Evolutionary conservation across 2,113 vertebrate species (phyloP), one percentile per base, ranked within the genome.

Genomic region (Pedionomus torquatus): DNA sequence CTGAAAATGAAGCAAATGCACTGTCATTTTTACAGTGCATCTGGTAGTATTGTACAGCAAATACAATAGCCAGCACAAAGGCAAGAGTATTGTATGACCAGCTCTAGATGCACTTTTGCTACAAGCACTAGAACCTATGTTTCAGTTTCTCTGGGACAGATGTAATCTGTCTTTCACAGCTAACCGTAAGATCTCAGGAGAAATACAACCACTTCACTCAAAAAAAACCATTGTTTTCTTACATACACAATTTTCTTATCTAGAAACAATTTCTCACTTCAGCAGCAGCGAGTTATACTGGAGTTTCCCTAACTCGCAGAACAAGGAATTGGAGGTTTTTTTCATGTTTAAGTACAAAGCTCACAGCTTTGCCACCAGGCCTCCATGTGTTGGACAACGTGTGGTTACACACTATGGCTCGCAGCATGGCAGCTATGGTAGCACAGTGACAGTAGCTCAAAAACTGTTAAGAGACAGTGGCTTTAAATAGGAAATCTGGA

Each of bases 361-460:
- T 41, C 20, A 15, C 39, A 75, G 61, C 31, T 61, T 44, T 54
- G 35, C 74, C 79, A 64, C 63, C 63, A 57, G 66, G 39, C 31
- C 41, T 48, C 20, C 51, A 39, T 0, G 18, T 41, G 63, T 30
- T 25, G 43, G 61, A 26, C 43, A 65, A 19, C 0, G 16, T 0
- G 0, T 6, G 33, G 48, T 0, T n/a, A 60, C 64, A 44, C 7
- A 39, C 11, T 41, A 10, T 0, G 14, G 43, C 68, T 92, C 63
- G 6, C 31, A 64, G 70, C 52, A 63, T 1, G 3, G 75, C 52
- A 25, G 61, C 71, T 13, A 21, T 3, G 1, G 44, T 5, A 11
- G 26, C 74, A 77, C 25, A 3, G 10, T 0, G 1, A 37, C 48
- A 88, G 61, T 25, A 68, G 54, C 75, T 68, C 75, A 41, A 20